Evolutionary conservation across 2,797 vertebrate genomes (phyloP).

Genomic region (Steatocranus sp.): DNA sequence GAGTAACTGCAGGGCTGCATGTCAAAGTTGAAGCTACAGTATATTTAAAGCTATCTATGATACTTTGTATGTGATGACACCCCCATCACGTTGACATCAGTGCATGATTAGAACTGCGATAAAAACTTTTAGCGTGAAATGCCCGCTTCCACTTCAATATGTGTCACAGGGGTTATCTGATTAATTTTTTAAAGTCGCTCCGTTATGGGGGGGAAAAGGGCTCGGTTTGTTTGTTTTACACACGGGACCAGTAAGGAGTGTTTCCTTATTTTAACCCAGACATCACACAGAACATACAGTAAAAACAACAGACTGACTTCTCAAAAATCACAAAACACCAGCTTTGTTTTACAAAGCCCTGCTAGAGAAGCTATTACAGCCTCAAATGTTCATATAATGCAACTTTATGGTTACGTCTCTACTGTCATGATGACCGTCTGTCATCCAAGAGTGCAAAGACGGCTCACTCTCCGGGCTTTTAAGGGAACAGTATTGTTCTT

Average conservation of each 20-base stretch:
- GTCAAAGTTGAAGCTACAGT: not conserved
- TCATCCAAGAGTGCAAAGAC: not conserved
- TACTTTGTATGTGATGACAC: not conserved
- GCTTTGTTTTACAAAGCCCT: not conserved
- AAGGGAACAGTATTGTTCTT: not conserved
- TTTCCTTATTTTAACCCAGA: not conserved
- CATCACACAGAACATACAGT: not conserved
- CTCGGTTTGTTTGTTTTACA: not conserved
- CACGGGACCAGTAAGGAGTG: fast-evolving
- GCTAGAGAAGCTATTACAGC: not conserved
- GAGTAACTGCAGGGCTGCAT: not conserved
- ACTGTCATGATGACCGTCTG: not conserved
- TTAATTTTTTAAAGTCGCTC: not conserved
- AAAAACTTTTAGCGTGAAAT: not conserved
- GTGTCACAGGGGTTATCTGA: not conserved
- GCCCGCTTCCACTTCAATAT: fast-evolving
- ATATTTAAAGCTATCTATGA: not conserved
- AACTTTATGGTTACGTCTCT: not conserved
- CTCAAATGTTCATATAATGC: not conserved
- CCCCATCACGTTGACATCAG: not conserved
- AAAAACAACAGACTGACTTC: not conserved
- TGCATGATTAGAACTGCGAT: not conserved
- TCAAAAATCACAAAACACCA: not conserved
- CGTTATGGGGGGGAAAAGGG: not conserved
- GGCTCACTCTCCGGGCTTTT: fast-evolving